Evolutionary conservation across 2,888 invertebrate genomes (phyloP), one percentile per base, ranked within the genome.

Genomic region (Agriopis leucophaearia): DNA sequence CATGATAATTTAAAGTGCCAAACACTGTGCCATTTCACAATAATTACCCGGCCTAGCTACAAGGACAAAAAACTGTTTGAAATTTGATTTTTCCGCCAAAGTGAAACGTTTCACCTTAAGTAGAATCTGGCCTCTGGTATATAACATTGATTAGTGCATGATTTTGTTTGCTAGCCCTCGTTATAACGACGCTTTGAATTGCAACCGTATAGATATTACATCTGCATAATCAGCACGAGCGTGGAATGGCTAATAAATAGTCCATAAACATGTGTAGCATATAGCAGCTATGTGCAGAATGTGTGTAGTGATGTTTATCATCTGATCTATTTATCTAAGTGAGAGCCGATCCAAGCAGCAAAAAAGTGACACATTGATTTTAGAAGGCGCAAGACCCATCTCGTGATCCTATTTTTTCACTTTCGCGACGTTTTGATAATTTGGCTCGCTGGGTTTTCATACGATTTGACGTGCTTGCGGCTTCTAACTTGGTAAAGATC

Each of bases 191-290:
- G 52, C 36, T 56, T 66, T n/a, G 48, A 60, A 60, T 56, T 16
- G 18, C 64, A 65, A 18, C 45, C 55, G 69, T 72, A 70, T 74
- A 66, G 69, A 71, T n/a, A n/a, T 74, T 71, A 67, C 70, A 69
- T 69, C 68, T 72, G 62, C 68, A 70, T 72, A 72, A 72, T 71
- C 48, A 68, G 62, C 67, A 4, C 16, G 62, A 70, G 70, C 69
- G 66, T 72, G 73, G 71, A 71, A 65, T 71, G 50, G 64, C 9
- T 69, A 68, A 62, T 63, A 42, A 54, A 58, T 52, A 44, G 15
- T 42, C 27, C 40, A 40, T 54, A 16, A 59, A 54, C 54, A 61
- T 42, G 42, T 64, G 42, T 10, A 9, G 45, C 16, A 27, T 42
- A 55, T 8, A 42, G 27, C 12, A 51, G 35, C 42, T 42, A 45